phyloP scores from a whole-genome alignment of 1,140 invertebrate genomes.

The Portunus trituberculatus region DNA sequence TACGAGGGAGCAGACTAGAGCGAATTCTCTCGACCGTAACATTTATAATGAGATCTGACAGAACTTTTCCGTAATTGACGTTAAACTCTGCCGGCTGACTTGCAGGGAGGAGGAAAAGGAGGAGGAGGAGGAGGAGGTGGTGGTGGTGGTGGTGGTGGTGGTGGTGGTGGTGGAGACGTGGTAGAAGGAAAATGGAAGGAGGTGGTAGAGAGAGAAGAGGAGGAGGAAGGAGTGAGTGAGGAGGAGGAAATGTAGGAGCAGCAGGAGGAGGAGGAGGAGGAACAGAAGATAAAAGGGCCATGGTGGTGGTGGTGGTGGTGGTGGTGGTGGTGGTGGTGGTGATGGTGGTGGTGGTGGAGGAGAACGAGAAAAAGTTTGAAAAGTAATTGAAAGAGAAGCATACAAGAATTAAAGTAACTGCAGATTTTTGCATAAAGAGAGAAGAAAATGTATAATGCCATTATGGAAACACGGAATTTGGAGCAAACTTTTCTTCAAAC shows the following conservation, averaged over 20 bases:
- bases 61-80: slow-evolving; percentile 22
- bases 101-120: neutral
- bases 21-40: slow-evolving; percentile 11
- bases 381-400: slow-evolving; percentile 12
- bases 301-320: neutral
- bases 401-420: neutral
- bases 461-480: neutral
- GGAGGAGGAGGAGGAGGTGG: neutral
- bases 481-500: neutral
- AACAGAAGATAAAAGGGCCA: too few relatives aligned
- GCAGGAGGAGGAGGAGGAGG: too few relatives aligned
- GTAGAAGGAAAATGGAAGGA: neutral
- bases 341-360: neutral
- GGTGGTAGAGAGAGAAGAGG: neutral
- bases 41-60: slow-evolving; percentile 24
- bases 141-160: neutral
- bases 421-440: neutral
- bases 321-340: neutral
- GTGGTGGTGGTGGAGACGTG: neutral
- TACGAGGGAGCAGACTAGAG: neutral
- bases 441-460: neutral
- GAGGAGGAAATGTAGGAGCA: too few relatives aligned
- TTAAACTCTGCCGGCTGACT: slow-evolving; percentile 11
- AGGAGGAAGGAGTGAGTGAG: neutral
- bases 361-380: neutral